Base-by-base conservation (phyloP, 2,797 vertebrate genomes). In the Octomys mimax region DNA sequence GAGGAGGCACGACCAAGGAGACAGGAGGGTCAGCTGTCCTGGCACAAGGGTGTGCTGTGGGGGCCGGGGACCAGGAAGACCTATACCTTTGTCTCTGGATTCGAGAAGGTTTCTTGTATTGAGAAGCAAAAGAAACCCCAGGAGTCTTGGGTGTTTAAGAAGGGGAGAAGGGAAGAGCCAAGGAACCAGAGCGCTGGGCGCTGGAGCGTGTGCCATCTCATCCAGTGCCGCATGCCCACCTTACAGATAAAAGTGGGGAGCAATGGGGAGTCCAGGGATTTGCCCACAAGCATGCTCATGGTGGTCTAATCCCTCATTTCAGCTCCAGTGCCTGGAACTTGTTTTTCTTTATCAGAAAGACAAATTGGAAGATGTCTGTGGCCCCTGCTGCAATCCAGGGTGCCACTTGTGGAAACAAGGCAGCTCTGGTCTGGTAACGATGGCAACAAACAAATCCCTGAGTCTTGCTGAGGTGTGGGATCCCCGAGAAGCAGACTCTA, bases 391-490 rank as follows among this genome's bases (percentile, higher is more conserved):
- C 57, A 24, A 28, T 28, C 52, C 19, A 28, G 21, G 57, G n/a
- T 31, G 5, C 64, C 64, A 7, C 85, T 77, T 22, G 0, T 24
- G 81, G 84, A 9, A n/a, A 87, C 28, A 19, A 84, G 31, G 81
- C 64, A 79, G 49, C 61, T 54, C 14, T 21, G 21, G 31, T n/a
- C 73, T 78, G 71, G 7, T 10, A 5, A 11, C 4, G 6, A 77
- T 79, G 68, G 49, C 24, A 78, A 1, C n/a, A 31, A 79, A 57
- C 28, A 28, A 92, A 93, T 61, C 42, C 75, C 49, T 31, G 82
- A 81, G 81, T 59, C 70, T 73, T 87, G 54, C 68, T 79, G 59
- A 92, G 54, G 88, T n/a, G 86, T 90, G 77, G 61, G 49, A 33
- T 18, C 28, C 73, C 28, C 64, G 6, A 31, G 71, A 75, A 86